phyloP scores from a whole-genome alignment of 2,113 vertebrate genomes.

The Macheiramphus alcinus region DNA sequence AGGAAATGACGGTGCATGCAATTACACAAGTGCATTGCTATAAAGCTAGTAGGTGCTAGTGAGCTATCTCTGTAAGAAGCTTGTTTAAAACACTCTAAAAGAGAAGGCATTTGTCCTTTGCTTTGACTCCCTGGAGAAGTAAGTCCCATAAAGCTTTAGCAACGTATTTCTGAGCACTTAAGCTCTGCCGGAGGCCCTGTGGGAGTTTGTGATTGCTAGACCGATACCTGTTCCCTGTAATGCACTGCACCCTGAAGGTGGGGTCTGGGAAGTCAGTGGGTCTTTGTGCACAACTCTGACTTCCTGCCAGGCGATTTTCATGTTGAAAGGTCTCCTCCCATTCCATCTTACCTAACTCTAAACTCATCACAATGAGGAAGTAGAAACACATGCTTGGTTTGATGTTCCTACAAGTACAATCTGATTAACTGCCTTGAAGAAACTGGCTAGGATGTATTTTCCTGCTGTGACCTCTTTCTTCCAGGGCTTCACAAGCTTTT shows the following conservation, averaged over 20 bases:
- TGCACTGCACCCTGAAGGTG: not conserved
- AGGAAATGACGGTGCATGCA: not conserved
- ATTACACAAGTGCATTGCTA: accelerated
- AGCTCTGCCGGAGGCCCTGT: not conserved
- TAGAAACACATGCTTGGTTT: not conserved
- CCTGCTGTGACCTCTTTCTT: not conserved
- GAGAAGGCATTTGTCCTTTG: not conserved
- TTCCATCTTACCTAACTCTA: not conserved
- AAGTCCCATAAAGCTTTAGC: not conserved
- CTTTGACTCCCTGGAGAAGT: not conserved
- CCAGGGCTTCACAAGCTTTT: not conserved
- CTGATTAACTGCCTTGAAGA: not conserved
- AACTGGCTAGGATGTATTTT: not conserved
- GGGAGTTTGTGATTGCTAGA: not conserved
- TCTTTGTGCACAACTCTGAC: not conserved
- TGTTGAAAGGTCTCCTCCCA: not conserved
- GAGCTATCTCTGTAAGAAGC: not conserved
- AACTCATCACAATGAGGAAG: not conserved
- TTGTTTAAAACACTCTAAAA: not conserved
- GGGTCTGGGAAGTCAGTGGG: not conserved
- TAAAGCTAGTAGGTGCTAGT: not conserved
- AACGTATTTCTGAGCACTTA: not conserved
- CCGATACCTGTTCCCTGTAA: not conserved
- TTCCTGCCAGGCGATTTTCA: constrained; percentile 18
- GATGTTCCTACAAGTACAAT: not conserved